A percentile compares a stretch with the other conserved stretches of the same genome.
These are phyloP conservation scores for Papilio glaucus DNA, from an alignment of 1,140 invertebrate genomes.

Conservation along the genomic window DNA sequence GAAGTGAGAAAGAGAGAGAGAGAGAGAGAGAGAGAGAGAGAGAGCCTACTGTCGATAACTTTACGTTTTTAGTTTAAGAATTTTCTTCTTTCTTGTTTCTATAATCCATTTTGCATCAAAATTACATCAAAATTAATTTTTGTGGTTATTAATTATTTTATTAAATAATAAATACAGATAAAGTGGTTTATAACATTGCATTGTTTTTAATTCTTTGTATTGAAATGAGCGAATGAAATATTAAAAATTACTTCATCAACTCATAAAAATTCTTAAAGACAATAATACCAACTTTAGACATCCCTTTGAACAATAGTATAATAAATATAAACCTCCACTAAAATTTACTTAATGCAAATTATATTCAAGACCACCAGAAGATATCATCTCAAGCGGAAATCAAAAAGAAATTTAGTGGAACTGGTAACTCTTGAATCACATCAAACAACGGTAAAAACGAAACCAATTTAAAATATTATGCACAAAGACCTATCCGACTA, in stretches of 20 bases:
- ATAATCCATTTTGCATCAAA: no score
- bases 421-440: not conserved
- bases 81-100: no score
- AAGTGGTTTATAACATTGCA: no score
- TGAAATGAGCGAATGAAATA: no score
- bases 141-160: no score
- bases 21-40: no score
- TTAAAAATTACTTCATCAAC: not conserved
- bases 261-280: not conserved
- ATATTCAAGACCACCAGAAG: conserved; percentile 1
- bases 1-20: no score
- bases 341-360: conserved; percentile 3
- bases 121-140: no score
- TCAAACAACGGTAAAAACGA: not conserved
- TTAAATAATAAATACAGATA: no score
- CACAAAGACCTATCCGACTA: not conserved
- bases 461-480: not conserved
- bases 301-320: not conserved
- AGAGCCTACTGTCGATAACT: no score
- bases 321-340: not conserved
- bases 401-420: not conserved
- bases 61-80: no score
- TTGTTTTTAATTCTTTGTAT: no score
- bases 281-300: not conserved
- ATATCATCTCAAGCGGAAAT: not conserved